Conservation (phyloP, 92 coral and sea anemone species). For the Pocillopora grandis region DNA sequence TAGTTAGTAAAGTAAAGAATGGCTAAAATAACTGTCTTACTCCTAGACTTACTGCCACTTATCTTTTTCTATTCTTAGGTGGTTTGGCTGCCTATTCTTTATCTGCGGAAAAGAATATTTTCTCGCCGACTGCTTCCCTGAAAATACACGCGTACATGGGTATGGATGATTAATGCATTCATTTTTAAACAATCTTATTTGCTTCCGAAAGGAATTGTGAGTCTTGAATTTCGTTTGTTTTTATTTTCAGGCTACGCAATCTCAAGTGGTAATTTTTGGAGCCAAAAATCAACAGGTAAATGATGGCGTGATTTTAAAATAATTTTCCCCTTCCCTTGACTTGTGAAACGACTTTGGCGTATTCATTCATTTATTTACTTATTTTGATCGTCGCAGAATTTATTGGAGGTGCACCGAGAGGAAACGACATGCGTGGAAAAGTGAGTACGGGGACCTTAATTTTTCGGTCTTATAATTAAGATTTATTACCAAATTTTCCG, state of each 20-base stretch:
- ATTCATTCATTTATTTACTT: not conserved
- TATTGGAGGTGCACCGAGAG: constrained; percentile 75
- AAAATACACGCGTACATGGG: constrained; percentile 24
- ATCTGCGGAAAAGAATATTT: not conserved
- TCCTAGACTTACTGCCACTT: too few species aligned
- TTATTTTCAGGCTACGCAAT: constrained; percentile 8
- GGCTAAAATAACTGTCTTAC: too few species aligned
- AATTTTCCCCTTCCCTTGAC: not conserved
- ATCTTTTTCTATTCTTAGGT: not conserved
- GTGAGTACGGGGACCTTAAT: constrained; percentile 31
- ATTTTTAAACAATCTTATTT: not conserved
- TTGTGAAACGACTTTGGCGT: not conserved
- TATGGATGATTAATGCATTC: not conserved
- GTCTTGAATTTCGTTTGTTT: not conserved
- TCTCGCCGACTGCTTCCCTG: not conserved
- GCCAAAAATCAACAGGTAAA: constrained; percentile 21
- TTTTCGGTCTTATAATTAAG: too few species aligned
- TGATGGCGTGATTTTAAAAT: too few species aligned
- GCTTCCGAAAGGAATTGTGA: not conserved
- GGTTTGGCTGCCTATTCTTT: constrained; percentile 16
- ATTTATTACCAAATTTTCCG: too few species aligned
- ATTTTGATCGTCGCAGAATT: constrained; percentile 42
- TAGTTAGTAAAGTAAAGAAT: too few species aligned
- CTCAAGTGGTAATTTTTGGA: constrained; percentile 23
- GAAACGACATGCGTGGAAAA: constrained; percentile 48